Base-by-base conservation (phyloP, 2,113 vertebrate genomes). In the Pionites leucogaster region DNA sequence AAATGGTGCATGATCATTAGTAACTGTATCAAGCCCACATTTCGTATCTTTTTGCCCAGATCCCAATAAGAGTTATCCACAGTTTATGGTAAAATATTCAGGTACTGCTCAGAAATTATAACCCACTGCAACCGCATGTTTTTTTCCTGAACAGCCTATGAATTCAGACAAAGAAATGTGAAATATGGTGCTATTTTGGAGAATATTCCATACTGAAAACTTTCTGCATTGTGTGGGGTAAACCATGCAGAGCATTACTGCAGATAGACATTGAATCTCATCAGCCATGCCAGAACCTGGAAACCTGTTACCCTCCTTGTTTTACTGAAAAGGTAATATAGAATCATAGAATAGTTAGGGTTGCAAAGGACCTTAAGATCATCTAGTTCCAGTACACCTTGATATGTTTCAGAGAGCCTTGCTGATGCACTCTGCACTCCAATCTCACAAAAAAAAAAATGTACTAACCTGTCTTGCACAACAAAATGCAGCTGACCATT, bases 331-430 rank as follows among this genome's bases (percentile, higher is more conserved):
- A 70, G 59, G 50, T 92, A 81, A 68, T 64, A 55, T 20, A 55
- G 53, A 55, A 33, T 55, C 53, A 33, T 55, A 33, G 53, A 55
- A 20, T 55, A 55, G 11, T 55, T 55, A 33, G 29, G 53, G 53
- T 55, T 55, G 31, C 53, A 55, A 55, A 55, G 53, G 53, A 55
- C 31, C 29, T 33, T 55, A 33, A 55, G 53, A 33, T 33, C 53
- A 33, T 55, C 53, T 55, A 55, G 53, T 55, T 55, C 31, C 29
- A 55, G 33, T 55, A 94, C 13, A 81, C 33, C 17, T 90, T 85
- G 62, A 95, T 82, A 29, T 39, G 22, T 68, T 95, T 77, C 84
- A 88, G 72, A 86, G 53, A 75, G 50, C 35, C 90, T 81, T 71
- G 76, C 52, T 68, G 64, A 70, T 68, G 64, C 37, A 55, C 60